Conservation (phyloP, 1,140 invertebrate species). For the Macrobrachium rosenbergii region DNA sequence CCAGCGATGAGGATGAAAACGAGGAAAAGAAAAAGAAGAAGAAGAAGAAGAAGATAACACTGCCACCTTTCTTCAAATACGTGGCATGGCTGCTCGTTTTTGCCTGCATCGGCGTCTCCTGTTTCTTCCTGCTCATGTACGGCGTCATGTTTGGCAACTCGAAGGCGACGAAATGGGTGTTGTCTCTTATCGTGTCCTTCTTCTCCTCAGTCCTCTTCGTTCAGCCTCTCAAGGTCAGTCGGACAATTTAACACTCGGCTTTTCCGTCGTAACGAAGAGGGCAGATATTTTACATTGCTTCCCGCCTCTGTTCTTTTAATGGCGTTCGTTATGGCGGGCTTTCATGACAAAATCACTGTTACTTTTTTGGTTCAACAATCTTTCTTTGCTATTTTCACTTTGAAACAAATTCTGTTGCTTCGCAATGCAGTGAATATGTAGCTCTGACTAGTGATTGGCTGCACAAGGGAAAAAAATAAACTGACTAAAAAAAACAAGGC, state of each 20-base stretch:
- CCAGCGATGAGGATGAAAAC: background rate
- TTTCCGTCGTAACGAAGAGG: background rate
- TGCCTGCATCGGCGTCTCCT: slow-evolving; percentile 69
- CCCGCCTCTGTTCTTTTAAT: background rate
- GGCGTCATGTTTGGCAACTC: slow-evolving; percentile 75
- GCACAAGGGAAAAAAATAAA: too few species aligned
- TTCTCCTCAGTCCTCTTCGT: slow-evolving; percentile 71
- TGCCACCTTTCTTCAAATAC: slow-evolving; percentile 58
- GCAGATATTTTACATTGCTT: background rate
- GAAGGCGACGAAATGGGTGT: slow-evolving; percentile 75
- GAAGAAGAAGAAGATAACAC: slow-evolving; percentile 60
- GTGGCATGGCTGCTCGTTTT: slow-evolving; percentile 72
- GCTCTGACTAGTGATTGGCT: too few species aligned
- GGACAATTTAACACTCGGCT: background rate
- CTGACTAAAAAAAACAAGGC: too few species aligned
- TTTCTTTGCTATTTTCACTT: too few species aligned
- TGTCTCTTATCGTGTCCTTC: slow-evolving; percentile 74
- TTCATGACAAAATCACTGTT: too few species aligned
- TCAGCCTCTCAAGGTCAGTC: slow-evolving; percentile 66
- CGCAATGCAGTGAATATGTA: too few species aligned
- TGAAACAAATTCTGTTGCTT: too few species aligned
- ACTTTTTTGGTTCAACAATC: too few species aligned
- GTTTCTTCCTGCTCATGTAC: slow-evolving; percentile 72
- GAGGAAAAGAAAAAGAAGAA: slow-evolving; percentile 3
- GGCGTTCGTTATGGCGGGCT: too few species aligned